Percentiles rank a stretch among this genome's conserved stretches.
Conservation (phyloP, 2,797 vertebrate species). For the Falco concolor region DNA sequence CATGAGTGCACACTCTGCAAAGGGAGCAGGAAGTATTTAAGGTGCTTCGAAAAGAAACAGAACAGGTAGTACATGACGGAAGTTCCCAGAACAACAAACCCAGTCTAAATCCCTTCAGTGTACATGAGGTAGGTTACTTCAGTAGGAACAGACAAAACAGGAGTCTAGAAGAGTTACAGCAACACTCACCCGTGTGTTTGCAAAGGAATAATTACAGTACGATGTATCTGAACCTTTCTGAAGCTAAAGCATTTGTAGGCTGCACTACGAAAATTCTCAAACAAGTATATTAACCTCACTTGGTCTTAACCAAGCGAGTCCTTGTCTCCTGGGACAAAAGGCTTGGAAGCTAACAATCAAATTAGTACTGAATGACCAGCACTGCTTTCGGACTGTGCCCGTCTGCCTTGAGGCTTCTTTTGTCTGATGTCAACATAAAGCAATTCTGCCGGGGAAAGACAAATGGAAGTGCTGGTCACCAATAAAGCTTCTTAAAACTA, state of each 20-base stretch:
- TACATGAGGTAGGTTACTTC: not conserved
- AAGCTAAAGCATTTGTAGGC: not conserved
- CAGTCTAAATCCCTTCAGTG: not conserved
- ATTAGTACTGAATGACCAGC: not conserved
- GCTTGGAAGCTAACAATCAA: not conserved
- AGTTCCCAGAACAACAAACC: not conserved
- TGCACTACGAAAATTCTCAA: not conserved
- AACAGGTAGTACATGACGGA: not conserved
- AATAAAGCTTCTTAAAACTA: not conserved
- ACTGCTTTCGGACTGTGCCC: not conserved
- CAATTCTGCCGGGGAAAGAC: not conserved
- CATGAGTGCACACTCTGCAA: not conserved
- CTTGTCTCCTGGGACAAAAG: not conserved
- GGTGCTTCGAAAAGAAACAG: not conserved
- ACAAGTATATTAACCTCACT: not conserved
- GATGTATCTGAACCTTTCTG: not conserved
- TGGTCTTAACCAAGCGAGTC: not conserved
- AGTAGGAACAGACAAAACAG: not conserved
- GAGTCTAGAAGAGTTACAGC: not conserved
- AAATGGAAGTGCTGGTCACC: not conserved
- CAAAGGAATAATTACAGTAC: not conserved
- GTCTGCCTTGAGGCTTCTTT: not conserved
- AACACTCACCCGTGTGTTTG: not conserved
- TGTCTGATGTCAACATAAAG: not conserved
- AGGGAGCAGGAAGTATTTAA: not conserved